Conservation (phyloP, 2,888 invertebrate species). For the Oeneis ivallda region DNA sequence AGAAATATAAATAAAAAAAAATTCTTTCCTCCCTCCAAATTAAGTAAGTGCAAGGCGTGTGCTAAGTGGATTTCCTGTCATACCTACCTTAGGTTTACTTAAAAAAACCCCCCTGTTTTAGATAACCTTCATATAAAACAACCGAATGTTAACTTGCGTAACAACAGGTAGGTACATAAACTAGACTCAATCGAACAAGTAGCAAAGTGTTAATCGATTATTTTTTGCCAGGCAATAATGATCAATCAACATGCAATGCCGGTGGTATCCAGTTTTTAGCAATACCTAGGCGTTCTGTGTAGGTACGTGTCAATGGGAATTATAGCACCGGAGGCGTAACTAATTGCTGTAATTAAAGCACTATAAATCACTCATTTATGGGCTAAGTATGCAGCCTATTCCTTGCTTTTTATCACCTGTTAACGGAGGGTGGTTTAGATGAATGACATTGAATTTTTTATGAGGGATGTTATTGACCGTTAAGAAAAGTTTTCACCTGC, state of each 20-base stretch:
- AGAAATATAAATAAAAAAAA: no score
- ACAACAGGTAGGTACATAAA: conserved; percentile 32
- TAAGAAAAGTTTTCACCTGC: conserved; percentile 9
- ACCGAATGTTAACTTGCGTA: conserved; percentile 16
- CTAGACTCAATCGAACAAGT: conserved; percentile 36
- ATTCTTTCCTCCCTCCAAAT: no score
- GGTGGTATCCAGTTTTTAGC: conserved; percentile 42
- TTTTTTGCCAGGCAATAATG: conserved; percentile 41
- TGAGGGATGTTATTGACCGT: conserved; percentile 8
- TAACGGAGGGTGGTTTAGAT: conserved; percentile 16
- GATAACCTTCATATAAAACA: background rate
- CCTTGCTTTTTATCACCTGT: conserved; percentile 35
- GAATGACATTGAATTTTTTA: conserved; percentile 12
- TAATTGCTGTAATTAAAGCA: conserved; percentile 69
- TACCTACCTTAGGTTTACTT: background rate
- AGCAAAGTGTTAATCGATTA: conserved; percentile 44
- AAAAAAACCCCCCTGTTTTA: background rate
- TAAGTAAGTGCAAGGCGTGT: background rate
- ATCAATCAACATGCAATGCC: conserved; percentile 46
- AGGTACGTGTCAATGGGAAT: conserved; percentile 47
- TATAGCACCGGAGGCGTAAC: conserved; percentile 60
- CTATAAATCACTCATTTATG: conserved; percentile 66
- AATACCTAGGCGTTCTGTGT: conserved; percentile 41
- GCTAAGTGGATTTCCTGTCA: background rate
- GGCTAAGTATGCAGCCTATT: conserved; percentile 41